Evolutionary conservation across 2,113 vertebrate genomes (phyloP).

Genomic region (Lasiurus cinereus): DNA sequence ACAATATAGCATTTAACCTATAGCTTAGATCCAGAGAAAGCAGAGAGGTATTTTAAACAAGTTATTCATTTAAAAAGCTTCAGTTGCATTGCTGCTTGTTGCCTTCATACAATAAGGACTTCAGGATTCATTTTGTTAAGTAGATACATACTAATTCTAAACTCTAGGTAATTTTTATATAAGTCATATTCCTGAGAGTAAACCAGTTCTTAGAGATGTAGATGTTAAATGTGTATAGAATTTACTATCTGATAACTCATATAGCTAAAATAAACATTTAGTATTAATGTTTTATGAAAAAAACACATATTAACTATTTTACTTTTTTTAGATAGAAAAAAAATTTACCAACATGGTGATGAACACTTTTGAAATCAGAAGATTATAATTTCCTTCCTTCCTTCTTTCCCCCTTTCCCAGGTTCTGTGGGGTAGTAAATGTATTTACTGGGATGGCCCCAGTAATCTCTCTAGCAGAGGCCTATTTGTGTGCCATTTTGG

Average conservation of each 20-base stretch:
- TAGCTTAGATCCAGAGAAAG: constrained; percentile 53
- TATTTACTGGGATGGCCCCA: constrained; percentile 91
- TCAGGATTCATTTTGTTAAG: constrained; percentile 47
- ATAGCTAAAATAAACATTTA: constrained; percentile 41
- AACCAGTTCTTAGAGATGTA: constrained; percentile 65
- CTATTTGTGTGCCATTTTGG: constrained; percentile 96
- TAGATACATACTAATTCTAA: constrained; percentile 34
- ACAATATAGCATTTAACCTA: neutral
- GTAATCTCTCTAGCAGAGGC: constrained; percentile 93
- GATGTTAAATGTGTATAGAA: constrained; percentile 42
- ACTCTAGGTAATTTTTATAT: constrained; percentile 47
- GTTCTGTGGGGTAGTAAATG: constrained; percentile 87
- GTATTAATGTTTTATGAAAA: constrained; percentile 37
- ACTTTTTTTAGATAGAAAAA: constrained; percentile 44
- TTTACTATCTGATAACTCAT: constrained; percentile 45
- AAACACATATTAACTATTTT: constrained; percentile 38
- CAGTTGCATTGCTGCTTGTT: neutral
- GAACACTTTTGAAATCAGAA: constrained; percentile 59
- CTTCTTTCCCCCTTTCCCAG: neutral
- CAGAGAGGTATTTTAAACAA: constrained; percentile 61
- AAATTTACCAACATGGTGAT: constrained; percentile 9
- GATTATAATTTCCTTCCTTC: neutral
- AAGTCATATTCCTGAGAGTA: constrained; percentile 12
- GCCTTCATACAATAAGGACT: neutral
- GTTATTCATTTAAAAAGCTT: constrained; percentile 35